Base-by-base conservation (phyloP, 2,113 vertebrate species). In the Rostratula benghalensis region DNA sequence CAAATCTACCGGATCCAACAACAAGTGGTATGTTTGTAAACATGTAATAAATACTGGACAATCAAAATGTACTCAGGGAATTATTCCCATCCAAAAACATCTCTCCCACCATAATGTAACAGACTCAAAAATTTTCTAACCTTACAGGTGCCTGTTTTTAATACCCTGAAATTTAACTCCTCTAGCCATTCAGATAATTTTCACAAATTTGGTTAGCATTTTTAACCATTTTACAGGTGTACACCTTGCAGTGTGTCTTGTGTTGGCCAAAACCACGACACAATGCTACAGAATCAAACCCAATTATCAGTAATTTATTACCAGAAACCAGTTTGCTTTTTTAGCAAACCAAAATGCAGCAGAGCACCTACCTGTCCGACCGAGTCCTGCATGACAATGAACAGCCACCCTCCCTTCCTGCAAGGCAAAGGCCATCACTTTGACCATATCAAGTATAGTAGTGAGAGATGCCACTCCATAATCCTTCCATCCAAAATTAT, bases 401-500 rank as follows among this genome's bases (percentile, higher is more conserved):
- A 99, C 95, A 41, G 99, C 99, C 63, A 99, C 98, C 96, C 99
- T 99, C 37, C 99, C 99, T 94, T 99, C 99, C 94, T 99, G 99
- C 89, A 99, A 97, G 53, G 99, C 99, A 57, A 99, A 99, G 6
- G 99, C 98, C 99, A 99, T 99, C 76, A 99, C 99, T 92, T 99
- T 99, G 24, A 99, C 99, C 99, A 99, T 99, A 92, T 99, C 99
- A 6, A 99, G 98, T 94, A 99, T 98, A 28, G 99, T 99, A 4
- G 99, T 99, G 75, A 99, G 98, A 79, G 99, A 99, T 1, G 99
- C 99, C 83, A 99, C 99, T 18, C 99, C 99, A 41, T 99, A 99
- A 97, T 99, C 99, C 95, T 99, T 99, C 99, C 99, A 99, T 37
- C 99, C 99, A 87, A 99, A 99, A 97, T 99, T 99, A 97, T 99